phyloP scores from a whole-genome alignment of 2,888 invertebrate genomes.

The Eupithecia inturbata region DNA sequence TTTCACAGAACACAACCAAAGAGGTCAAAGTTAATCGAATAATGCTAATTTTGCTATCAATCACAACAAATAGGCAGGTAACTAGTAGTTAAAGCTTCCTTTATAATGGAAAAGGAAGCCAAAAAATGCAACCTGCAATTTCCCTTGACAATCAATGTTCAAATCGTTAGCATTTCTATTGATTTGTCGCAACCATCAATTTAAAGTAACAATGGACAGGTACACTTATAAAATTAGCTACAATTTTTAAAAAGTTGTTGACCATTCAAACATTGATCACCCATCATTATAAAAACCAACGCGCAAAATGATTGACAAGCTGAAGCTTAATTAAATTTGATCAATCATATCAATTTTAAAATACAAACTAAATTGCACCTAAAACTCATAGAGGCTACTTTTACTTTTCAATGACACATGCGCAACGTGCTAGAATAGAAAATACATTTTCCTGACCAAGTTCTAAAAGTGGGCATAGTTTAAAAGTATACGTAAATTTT shows the following conservation, averaged over 20 bases:
- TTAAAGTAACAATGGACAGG: constrained; percentile 41
- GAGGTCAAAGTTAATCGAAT: constrained; percentile 31
- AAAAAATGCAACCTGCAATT: constrained; percentile 41
- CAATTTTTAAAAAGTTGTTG: constrained; percentile 50
- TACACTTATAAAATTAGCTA: constrained; percentile 41
- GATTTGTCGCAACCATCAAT: constrained; percentile 45
- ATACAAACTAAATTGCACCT: constrained; percentile 27
- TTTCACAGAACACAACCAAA: constrained; percentile 17
- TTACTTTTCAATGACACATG: not conserved
- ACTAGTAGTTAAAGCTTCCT: constrained; percentile 22
- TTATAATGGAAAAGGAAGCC: constrained; percentile 33
- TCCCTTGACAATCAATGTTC: constrained; percentile 39
- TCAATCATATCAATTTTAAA: constrained; percentile 55
- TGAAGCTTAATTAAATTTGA: constrained; percentile 66
- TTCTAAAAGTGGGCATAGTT: too few relatives aligned
- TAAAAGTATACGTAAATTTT: too few relatives aligned
- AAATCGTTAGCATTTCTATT: constrained; percentile 28
- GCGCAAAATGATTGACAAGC: constrained; percentile 52
- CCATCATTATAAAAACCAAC: constrained; percentile 60
- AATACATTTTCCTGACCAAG: too few relatives aligned
- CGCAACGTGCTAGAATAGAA: not conserved
- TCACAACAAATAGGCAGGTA: constrained; percentile 23
- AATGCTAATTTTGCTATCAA: constrained; percentile 37
- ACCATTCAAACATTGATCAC: constrained; percentile 55
- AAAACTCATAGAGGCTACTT: not conserved